Base-by-base conservation (phyloP, 1,140 invertebrate genomes). In the Drosophila tristis region DNA sequence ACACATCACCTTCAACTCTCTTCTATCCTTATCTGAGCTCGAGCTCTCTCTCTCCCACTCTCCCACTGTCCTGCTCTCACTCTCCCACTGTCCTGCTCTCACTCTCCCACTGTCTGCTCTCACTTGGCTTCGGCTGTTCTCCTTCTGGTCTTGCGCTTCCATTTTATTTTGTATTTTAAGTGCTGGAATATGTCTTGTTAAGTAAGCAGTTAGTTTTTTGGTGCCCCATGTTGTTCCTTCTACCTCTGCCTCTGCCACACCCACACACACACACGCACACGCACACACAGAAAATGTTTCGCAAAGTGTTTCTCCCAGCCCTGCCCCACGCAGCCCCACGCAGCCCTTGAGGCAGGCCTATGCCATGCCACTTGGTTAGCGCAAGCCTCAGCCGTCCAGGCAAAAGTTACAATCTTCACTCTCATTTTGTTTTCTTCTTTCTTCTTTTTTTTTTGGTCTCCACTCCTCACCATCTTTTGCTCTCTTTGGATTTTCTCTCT, bases 121-220 rank as follows among this genome's bases (percentile, higher is more conserved):
- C 20, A 1, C 20, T 20, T 20, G 20, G 16, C 23, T 7, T 45
- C 42, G 43, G 16, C 55, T 43, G 13, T 35, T 13, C 25, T 66
- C 31, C 60, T 39, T 50, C 39, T 48, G 67, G 48, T 39, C 4
- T 13, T 13, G 9, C 11, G 35, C 11, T 39, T 39, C 35, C 47
- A 61, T 80, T 84, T 86, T 86, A 81, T 86, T 86, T 86, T 86
- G n/a, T 78, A 74, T 86, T 81, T 87, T 86, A 86, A 86, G 82
- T 87, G 82, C 82, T 86, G 87, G 82, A 87, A 86, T 86, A 86
- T 86, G 82, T 86, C 82, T 86, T 86, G 82, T 86, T 86, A 86
- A 86, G 82, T 86, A 86, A 86, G 82, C 82, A 87, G 82, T 86
- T 87, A 86, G 82, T 86, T 86, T 82, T 86, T 78, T 86, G 73